phyloP scores from a whole-genome alignment of 2,113 vertebrate genomes.

The Gymnorhina tibicen region DNA sequence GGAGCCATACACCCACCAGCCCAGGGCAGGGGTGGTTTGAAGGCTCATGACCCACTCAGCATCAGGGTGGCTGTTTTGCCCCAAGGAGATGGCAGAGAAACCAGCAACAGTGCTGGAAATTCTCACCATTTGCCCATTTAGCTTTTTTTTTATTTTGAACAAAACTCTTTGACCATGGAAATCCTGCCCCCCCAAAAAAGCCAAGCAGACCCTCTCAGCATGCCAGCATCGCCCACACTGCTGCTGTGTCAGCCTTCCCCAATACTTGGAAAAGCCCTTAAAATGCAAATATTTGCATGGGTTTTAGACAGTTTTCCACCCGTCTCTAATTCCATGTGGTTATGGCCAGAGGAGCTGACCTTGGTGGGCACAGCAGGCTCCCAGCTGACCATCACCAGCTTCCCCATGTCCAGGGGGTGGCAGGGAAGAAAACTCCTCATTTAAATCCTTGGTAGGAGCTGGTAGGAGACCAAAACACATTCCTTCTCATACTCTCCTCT shows the following conservation, averaged over 20 bases:
- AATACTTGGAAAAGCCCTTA: background rate
- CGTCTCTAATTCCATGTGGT: background rate
- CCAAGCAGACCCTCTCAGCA: background rate
- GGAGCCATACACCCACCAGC: background rate
- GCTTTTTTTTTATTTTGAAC: background rate
- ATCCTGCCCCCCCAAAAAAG: background rate
- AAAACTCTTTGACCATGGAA: background rate
- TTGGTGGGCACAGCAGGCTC: fast-evolving
- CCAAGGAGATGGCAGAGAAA: background rate
- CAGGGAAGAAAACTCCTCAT: background rate
- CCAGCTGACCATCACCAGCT: background rate
- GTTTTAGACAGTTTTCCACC: background rate
- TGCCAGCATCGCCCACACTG: background rate
- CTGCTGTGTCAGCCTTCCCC: background rate
- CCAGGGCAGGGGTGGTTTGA: background rate
- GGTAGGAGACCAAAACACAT: background rate
- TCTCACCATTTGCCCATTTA: background rate
- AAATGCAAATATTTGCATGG: slow-evolving; percentile 32
- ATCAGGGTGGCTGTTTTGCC: background rate
- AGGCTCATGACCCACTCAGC: background rate
- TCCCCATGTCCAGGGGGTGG: background rate
- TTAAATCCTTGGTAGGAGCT: background rate
- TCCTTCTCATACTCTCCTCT: background rate
- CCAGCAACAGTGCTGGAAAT: background rate
- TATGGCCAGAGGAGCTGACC: background rate